Evolutionary conservation across 1,140 invertebrate genomes (phyloP), one percentile per base, ranked within the genome.

Genomic region (Drosophila triauraria): DNA sequence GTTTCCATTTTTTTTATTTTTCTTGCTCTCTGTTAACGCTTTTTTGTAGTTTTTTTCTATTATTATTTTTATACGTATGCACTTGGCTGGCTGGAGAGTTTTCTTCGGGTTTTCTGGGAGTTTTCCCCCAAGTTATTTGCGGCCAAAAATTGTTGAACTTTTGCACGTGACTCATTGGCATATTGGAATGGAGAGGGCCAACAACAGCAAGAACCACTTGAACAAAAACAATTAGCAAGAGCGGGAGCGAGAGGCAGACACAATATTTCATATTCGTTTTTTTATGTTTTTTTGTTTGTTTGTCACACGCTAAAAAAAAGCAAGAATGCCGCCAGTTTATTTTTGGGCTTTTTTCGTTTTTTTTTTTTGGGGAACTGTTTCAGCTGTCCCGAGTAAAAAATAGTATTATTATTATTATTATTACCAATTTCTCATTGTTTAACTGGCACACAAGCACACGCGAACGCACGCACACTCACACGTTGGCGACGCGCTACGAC

Each of bases 1-100:
- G 82, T 86, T 86, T 80, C 63, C 13, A 42, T 64, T 71, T 71
- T 67, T 20, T 20, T 20, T 35, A 51, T 72, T 59, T 78, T 70
- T 47, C 30, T 64, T 60, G 59, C 53, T 54, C 53, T 54, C 53
- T 54, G 32, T 54, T 54, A 54, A 54, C 53, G 53, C 32, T 46
- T 80, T 54, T 54, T 58, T 65, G 38, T 69, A 62, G 13, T 75
- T n/a, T 48, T 69, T 43, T 69, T 43, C 25, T 35, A 53, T 59
- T 68, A 42, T 43, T 17, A 42, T 57, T 58, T 61, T 44, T 23
- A 42, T 62, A 44, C 48, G 32, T 44, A 61, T 84, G 71, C 74
- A 74, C 82, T 77, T 77, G 70, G 27, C 61, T 59, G 38, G 27
- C 17, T 64, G 57, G 17, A 13, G 61, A 47, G 51, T 38, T 56